Evolutionary conservation across 2,888 invertebrate species (phyloP), one percentile per base, ranked within the genome.

Genomic region (Psococerastis gibbosa): DNA sequence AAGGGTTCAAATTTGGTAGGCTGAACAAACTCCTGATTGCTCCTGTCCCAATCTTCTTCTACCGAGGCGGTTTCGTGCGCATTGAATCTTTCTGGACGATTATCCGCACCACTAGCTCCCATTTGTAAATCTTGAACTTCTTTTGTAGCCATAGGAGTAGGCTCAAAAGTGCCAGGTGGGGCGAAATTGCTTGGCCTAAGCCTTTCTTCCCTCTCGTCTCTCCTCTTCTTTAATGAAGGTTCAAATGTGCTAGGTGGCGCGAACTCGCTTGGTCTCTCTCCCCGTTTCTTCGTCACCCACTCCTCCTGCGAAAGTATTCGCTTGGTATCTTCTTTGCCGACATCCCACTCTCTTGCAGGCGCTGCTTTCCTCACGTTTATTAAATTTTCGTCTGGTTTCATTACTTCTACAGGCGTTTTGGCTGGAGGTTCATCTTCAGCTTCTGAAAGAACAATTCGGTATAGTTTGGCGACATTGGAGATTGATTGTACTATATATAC

Each of bases 261-360:
- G 62, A 91, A 91, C 58, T 88, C 85, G 1, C 67, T 55, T 18
- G 67, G 64, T 49, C 89, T 68, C 55, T 81, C 77, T 43, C 64
- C 63, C 49, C 91, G 68, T 57, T 82, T 74, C 53, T 78, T 75
- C 48, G 77, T 70, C 5, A 80, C 69, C 71, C 81, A 83, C 60
- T 81, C 79, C 56, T 78, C 76, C 64, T 83, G 82, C 0, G 73
- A 67, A 67, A 79, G 73, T 56, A 73, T 72, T 56, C 44, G 17
- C 51, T 50, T 23, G 8, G 71, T 60, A 1, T 72, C 74, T 23
- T 72, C 70, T 58, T 80, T 80, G 1, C 78, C 79, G 18, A 74
- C 58, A 57, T 80, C 80, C 80, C 80, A 80, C 34, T 78, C 77
- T 31, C 79, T 63, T 9, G 78, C 60, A 48, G 72, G 71, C 16